A percentile compares a stretch with the other conserved stretches of the same genome.
These are phyloP conservation scores for Ctenodactylus gundi DNA, from an alignment of 2,113 vertebrate genomes.

Conservation along the genomic window DNA sequence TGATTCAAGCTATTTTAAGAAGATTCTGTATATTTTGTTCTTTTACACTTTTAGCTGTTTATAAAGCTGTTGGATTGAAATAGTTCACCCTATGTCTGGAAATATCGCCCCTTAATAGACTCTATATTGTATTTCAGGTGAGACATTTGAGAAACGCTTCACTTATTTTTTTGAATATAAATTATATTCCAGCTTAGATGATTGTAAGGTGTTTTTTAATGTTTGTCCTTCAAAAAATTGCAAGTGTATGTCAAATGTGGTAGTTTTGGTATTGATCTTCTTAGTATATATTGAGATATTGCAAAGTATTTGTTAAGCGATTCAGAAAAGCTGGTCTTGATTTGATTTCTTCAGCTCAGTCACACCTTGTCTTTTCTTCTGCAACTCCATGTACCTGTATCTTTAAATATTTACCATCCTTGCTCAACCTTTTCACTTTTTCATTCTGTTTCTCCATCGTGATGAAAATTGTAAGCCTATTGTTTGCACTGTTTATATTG, in stretches of 20 bases:
- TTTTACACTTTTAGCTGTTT: background rate
- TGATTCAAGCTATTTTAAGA: background rate
- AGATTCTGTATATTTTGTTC: background rate
- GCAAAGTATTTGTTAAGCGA: background rate
- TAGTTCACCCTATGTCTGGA: background rate
- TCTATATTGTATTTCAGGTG: constrained; percentile 17
- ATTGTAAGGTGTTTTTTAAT: background rate
- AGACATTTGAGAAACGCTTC: background rate
- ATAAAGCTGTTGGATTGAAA: background rate
- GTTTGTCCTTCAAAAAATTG: background rate
- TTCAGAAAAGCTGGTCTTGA: background rate
- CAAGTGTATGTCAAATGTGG: background rate
- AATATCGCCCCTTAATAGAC: background rate
- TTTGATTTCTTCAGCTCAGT: background rate
- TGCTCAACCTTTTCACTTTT: background rate
- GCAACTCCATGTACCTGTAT: background rate
- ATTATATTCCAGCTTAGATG: background rate
- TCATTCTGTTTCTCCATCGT: background rate
- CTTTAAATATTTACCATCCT: background rate
- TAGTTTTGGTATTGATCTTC: background rate
- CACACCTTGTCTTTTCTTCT: background rate
- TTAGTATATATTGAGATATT: background rate
- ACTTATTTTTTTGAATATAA: constrained; percentile 27
- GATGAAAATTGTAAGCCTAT: background rate
- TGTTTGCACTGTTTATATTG: background rate